These are phyloP conservation scores for Drosophila funebris DNA, from an alignment of 1,140 invertebrate species.

Conservation along the genomic window DNA sequence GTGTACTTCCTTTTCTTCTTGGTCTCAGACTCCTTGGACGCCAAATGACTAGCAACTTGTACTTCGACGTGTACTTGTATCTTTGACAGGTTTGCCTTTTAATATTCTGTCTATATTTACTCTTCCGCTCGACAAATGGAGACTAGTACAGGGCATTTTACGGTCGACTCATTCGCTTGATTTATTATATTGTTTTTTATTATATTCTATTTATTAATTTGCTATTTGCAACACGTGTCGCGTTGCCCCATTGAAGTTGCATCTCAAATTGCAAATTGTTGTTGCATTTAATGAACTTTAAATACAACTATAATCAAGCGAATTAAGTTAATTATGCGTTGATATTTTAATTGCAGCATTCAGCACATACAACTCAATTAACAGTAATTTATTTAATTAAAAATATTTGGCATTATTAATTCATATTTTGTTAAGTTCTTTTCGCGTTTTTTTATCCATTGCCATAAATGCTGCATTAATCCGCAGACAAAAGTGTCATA, in stretches of 20 bases:
- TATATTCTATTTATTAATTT: background rate
- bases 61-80: constrained; percentile 6
- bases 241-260: no score
- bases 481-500: constrained; percentile 6
- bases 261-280: background rate
- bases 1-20: background rate
- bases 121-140: background rate
- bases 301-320: background rate
- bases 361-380: constrained; percentile 16
- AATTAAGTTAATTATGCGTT: background rate
- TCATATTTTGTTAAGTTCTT: background rate
- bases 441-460: background rate
- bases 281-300: background rate
- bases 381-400: constrained; percentile 24
- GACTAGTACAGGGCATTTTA: no score
- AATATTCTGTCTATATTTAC: background rate
- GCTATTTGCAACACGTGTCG: no score
- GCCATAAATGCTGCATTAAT: constrained; percentile 17
- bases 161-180: no score
- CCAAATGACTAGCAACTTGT: constrained; percentile 8
- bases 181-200: background rate
- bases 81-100: background rate
- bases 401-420: background rate
- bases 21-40: background rate
- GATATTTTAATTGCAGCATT: constrained; percentile 9